Percentiles rank a stretch among this genome's conserved stretches.
phyloP scores from a whole-genome alignment of 2,888 invertebrate genomes.

The Tromatobia lineatoria region DNA sequence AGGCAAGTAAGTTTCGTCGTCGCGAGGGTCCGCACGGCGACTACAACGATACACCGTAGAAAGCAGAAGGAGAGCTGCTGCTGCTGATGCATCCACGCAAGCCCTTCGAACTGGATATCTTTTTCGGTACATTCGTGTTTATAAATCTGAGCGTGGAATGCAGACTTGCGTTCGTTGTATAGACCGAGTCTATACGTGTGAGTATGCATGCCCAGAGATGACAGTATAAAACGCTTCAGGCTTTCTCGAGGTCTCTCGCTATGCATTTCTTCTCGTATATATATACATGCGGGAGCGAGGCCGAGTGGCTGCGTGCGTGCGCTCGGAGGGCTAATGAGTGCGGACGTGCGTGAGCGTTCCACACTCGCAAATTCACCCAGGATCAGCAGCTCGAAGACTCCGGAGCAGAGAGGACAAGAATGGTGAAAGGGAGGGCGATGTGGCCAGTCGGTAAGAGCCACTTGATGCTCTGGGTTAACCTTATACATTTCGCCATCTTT shows the following conservation, averaged over 20 bases:
- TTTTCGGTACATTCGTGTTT: conserved; percentile 70
- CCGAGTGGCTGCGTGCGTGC: conserved; percentile 50
- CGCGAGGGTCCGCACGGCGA: background rate
- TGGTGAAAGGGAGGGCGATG: conserved; percentile 1
- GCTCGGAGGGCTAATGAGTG: conserved; percentile 65
- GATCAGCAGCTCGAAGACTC: conserved; percentile 33
- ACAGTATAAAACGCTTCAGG: conserved; percentile 59
- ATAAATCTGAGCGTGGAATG: conserved; percentile 70
- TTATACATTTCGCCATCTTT: no score
- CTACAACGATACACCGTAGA: conserved; percentile 29
- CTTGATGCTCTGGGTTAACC: no score
- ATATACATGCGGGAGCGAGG: conserved; percentile 28
- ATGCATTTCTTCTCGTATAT: conserved; percentile 33
- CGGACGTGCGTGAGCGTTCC: conserved; percentile 64
- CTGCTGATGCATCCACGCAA: conserved; percentile 8
- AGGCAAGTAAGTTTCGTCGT: conserved; percentile 65
- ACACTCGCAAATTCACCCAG: conserved; percentile 38
- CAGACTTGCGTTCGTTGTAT: conserved; percentile 64
- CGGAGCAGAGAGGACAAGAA: conserved; percentile 5
- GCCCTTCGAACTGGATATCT: conserved; percentile 68
- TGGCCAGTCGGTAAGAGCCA: background rate
- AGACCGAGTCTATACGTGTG: conserved; percentile 15
- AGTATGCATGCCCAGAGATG: conserved; percentile 47
- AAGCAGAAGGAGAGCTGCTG: conserved; percentile 15
- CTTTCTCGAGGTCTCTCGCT: conserved; percentile 28